A percentile compares a stretch with the other conserved stretches of the same genome.
These are phyloP conservation scores for Petrolisthes cinctipes DNA, from an alignment of 2,888 invertebrate genomes.

Conservation along the genomic window DNA sequence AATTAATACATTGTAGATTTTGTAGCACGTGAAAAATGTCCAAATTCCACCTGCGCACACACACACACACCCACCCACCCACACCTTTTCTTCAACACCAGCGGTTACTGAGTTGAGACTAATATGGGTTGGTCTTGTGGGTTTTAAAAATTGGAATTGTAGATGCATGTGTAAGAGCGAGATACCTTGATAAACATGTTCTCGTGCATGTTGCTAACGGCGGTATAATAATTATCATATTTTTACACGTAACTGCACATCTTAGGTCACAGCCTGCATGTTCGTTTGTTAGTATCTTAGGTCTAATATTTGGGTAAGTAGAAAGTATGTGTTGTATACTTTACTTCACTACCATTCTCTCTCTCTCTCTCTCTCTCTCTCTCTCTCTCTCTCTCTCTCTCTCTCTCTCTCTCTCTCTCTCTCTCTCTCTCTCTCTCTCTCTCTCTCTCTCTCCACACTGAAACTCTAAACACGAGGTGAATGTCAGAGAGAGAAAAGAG, in stretches of 20 bases:
- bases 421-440: background rate
- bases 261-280: background rate
- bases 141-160: no score
- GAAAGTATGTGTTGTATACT: background rate
- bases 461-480: no score
- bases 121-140: no score
- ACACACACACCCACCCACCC: background rate
- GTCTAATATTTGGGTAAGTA: background rate
- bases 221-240: no score
- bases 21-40: background rate
- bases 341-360: background rate
- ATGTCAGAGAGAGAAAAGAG: no score
- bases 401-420: background rate
- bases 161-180: no score
- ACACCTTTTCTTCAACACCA: no score
- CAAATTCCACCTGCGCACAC: background rate
- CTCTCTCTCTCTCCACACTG: no score
- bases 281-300: constrained; percentile 8
- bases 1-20: background rate
- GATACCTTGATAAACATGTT: no score
- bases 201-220: no score
- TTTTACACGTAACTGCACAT: background rate
- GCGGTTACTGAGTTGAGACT: no score
- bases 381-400: constrained; percentile 10
- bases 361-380: constrained; percentile 1